These are phyloP conservation scores for Turnix velox DNA, from an alignment of 2,113 vertebrate genomes.

Conservation along the genomic window DNA sequence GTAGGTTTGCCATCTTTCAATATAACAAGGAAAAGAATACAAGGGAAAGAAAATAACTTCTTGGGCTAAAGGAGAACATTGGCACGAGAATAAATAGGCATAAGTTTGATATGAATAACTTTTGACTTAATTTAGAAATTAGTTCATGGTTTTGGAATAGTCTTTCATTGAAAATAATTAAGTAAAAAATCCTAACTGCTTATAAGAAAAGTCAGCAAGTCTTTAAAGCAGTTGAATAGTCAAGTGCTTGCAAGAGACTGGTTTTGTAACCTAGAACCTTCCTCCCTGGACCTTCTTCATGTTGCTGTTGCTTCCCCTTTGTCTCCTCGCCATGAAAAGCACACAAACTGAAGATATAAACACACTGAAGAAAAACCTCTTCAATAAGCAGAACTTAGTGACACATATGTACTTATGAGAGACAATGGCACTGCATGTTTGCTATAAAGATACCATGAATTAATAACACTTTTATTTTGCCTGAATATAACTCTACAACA, in stretches of 20 bases:
- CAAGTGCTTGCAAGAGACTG: neutral
- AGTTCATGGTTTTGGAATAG: neutral
- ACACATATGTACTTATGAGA: neutral
- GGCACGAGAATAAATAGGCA: neutral
- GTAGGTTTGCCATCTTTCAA: neutral
- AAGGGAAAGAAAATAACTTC: neutral
- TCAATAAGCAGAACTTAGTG: neutral
- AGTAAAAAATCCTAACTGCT: neutral
- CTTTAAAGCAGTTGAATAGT: neutral
- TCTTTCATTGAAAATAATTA: neutral
- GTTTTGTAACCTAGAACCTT: neutral
- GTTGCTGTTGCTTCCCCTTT: neutral
- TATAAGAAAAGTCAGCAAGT: neutral
- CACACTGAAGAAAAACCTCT: neutral
- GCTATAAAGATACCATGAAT: neutral
- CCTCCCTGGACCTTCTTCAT: neutral
- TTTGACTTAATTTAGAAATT: slow-evolving; percentile 6
- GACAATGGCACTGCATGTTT: neutral
- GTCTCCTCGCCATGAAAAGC: neutral
- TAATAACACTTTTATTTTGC: neutral
- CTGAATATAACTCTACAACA: neutral
- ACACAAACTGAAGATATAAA: neutral
- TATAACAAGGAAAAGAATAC: neutral
- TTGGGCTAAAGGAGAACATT: neutral
- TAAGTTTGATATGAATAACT: neutral